These are phyloP conservation scores for Drosophila pachea DNA, from an alignment of 1,140 invertebrate genomes.

Conservation along the genomic window DNA sequence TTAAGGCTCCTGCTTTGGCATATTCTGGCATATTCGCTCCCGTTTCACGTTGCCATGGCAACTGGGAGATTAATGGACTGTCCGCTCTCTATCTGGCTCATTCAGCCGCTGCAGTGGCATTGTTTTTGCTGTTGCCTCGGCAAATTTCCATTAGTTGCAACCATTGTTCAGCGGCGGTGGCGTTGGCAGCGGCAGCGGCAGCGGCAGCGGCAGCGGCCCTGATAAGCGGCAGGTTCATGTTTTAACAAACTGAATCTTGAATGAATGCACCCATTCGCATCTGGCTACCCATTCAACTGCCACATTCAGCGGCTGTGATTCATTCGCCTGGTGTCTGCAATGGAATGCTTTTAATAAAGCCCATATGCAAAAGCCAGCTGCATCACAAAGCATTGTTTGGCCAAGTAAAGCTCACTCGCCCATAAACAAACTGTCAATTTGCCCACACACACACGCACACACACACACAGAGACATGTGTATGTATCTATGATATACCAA, in stretches of 20 bases:
- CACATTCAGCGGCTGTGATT: constrained; percentile 18
- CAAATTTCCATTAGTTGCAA: constrained; percentile 38
- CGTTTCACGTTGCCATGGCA: constrained; percentile 14
- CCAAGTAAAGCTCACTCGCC: constrained; percentile 4
- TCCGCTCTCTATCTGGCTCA: background rate
- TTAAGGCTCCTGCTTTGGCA: background rate
- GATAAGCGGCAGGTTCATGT: constrained; percentile 37
- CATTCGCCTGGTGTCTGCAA: constrained; percentile 7
- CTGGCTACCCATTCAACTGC: constrained; percentile 8
- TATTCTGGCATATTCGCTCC: background rate
- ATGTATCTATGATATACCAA: too few species aligned
- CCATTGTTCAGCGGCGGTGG: constrained; percentile 29
- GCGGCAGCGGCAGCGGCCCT: constrained; percentile 6
- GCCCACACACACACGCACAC: background rate
- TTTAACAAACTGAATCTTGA: constrained; percentile 17
- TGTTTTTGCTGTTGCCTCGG: constrained; percentile 17
- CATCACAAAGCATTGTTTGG: constrained; percentile 17
- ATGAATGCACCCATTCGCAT: constrained; percentile 19
- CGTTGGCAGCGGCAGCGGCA: constrained; percentile 4
- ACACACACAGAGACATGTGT: background rate
- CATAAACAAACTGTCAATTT: constrained; percentile 6
- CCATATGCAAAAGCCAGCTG: background rate
- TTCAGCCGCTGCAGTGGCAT: constrained; percentile 5
- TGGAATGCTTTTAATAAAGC: constrained; percentile 9
- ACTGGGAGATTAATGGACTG: constrained; percentile 33